Evolutionary conservation across 2,888 invertebrate genomes (phyloP).

Genomic region (Ichneumon xanthorius): DNA sequence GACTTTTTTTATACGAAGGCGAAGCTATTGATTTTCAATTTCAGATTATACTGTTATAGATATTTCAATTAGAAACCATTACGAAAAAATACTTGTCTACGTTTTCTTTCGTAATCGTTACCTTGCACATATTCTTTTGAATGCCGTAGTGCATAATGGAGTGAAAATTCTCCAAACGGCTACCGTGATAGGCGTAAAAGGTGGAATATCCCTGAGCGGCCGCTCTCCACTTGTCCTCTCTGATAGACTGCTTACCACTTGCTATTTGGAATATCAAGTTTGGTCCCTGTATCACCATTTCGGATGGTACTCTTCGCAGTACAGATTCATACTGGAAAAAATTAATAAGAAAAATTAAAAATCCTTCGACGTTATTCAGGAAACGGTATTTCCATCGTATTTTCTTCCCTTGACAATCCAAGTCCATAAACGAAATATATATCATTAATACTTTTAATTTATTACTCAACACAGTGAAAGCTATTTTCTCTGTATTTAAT

Average conservation of each 20-base stretch:
- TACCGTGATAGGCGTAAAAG: conserved; percentile 92
- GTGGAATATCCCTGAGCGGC: conserved; percentile 86
- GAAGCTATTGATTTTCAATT: too few relatives aligned
- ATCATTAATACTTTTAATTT: too few relatives aligned
- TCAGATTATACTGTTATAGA: too few relatives aligned
- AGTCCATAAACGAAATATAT: not conserved
- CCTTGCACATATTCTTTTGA: conserved; percentile 90
- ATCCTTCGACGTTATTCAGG: not conserved
- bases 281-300: conserved; percentile 85
- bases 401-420: not conserved
- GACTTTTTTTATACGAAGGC: too few relatives aligned
- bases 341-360: not conserved
- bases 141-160: conserved; percentile 92
- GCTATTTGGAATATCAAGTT: conserved; percentile 90
- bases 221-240: conserved; percentile 88
- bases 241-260: conserved; percentile 86
- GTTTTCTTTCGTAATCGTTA: conserved; percentile 74
- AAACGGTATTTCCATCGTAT: not conserved
- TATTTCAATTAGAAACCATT: not conserved
- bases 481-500: too few relatives aligned
- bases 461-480: too few relatives aligned
- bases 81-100: not conserved
- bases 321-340: conserved; percentile 86
- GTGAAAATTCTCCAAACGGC: conserved; percentile 92
- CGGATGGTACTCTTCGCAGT: conserved; percentile 86